phyloP scores from a whole-genome alignment of 1,140 invertebrate species.

The Spodoptera frugiperda region DNA sequence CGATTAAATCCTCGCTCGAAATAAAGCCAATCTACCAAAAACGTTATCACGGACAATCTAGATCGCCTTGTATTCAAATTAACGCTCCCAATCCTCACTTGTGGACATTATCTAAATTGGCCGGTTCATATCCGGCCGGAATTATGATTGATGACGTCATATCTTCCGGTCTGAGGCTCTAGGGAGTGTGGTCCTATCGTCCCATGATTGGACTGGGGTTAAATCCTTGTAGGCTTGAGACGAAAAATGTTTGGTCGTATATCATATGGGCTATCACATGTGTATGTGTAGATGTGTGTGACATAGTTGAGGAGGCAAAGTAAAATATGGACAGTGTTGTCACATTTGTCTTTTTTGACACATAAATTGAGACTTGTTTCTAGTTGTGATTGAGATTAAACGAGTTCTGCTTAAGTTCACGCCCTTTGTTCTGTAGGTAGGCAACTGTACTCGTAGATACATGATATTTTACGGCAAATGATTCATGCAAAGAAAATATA shows the following conservation, averaged over 20 bases:
- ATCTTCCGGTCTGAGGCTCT: background rate
- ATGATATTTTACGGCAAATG: no score
- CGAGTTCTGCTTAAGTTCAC: no score
- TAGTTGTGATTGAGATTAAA: no score
- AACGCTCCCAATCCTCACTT: background rate
- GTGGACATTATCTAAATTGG: conserved; percentile 48
- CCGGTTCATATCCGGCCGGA: conserved; percentile 14
- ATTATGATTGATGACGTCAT: conserved; percentile 40
- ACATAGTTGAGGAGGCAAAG: background rate
- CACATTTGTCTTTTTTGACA: no score
- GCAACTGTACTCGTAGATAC: no score
- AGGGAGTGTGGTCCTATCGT: conserved; percentile 1
- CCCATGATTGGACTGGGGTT: background rate
- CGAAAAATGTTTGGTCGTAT: background rate
- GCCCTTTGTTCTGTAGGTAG: no score
- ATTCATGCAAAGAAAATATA: no score
- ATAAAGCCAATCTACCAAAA: background rate
- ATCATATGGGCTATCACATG: background rate
- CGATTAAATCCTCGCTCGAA: background rate
- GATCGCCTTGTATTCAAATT: conserved; percentile 22
- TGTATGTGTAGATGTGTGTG: background rate
- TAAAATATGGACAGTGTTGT: no score
- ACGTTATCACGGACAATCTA: background rate
- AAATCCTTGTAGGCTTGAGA: conserved; percentile 4
- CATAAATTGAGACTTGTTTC: no score